These are phyloP conservation scores for Ramazzottius varieornatus DNA, from an alignment of 2,888 invertebrate genomes.

Conservation along the genomic window DNA sequence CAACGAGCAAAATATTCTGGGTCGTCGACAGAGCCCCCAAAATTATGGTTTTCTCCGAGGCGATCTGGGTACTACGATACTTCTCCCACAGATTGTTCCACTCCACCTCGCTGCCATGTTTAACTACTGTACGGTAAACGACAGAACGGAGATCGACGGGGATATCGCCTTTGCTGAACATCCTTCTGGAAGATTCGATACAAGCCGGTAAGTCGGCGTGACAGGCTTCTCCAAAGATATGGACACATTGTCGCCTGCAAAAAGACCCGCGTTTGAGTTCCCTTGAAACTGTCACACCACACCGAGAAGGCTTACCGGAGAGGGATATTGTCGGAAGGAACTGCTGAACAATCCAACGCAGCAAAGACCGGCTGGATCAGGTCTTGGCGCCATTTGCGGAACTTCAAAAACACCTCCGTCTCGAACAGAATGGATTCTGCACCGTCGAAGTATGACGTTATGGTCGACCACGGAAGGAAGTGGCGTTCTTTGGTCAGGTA, in stretches of 20 bases:
- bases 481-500: constrained; percentile 2
- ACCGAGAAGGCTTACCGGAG: background rate
- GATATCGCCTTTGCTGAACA: background rate
- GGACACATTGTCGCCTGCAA: background rate
- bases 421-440: background rate
- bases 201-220: background rate
- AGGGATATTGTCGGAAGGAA: background rate
- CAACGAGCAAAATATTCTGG: background rate
- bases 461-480: background rate
- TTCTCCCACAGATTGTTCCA: constrained; percentile 2
- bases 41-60: constrained; percentile 4
- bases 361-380: background rate
- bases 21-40: background rate
- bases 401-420: background rate
- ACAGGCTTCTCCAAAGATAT: background rate
- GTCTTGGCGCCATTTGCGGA: background rate
- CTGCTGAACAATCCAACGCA: background rate
- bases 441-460: background rate
- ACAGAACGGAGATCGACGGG: background rate
- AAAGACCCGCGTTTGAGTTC: background rate
- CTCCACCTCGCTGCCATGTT: background rate
- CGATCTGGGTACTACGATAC: background rate
- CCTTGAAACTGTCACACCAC: background rate
- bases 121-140: constrained; percentile 4
- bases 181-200: background rate